Percentiles rank a stretch among this genome's conserved stretches.
phyloP scores from a whole-genome alignment of 2,797 vertebrate species.

The Micrastur ruficollis region DNA sequence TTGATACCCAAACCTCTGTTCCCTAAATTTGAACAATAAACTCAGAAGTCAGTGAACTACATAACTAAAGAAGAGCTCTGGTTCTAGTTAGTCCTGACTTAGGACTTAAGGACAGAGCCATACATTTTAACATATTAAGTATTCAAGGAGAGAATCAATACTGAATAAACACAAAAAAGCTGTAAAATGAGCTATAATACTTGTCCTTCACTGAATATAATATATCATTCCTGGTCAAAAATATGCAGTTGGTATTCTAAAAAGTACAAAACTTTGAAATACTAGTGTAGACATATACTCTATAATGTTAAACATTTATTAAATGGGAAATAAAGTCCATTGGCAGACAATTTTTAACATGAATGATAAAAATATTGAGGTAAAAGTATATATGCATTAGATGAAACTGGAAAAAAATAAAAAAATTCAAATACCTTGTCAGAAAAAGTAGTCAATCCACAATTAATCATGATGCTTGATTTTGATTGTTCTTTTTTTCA shows the following conservation, averaged over 20 bases:
- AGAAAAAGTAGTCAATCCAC: conserved; percentile 46
- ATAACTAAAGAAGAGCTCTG: neutral
- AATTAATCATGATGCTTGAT: neutral
- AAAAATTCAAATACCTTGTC: neutral
- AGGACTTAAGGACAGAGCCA: neutral
- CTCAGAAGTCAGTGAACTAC: neutral
- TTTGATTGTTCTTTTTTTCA: neutral
- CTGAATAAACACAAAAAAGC: neutral
- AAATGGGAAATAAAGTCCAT: conserved; percentile 34
- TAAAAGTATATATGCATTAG: conserved; percentile 32
- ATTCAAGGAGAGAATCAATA: conserved; percentile 19
- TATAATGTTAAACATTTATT: conserved; percentile 20
- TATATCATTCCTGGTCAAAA: conserved; percentile 36
- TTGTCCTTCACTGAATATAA: conserved; percentile 73
- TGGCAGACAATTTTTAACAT: neutral
- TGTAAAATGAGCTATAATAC: conserved; percentile 74
- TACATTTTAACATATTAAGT: neutral
- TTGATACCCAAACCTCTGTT: neutral
- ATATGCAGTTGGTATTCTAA: conserved; percentile 47
- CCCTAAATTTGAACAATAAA: neutral
- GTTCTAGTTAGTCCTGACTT: neutral
- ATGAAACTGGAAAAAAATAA: conserved; percentile 10
- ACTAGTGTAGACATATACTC: conserved; percentile 27
- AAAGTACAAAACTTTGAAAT: conserved; percentile 53
- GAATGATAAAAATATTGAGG: conserved; percentile 41